phyloP scores from a whole-genome alignment of 2,797 vertebrate species.

The Arnoldichthys spilopterus region DNA sequence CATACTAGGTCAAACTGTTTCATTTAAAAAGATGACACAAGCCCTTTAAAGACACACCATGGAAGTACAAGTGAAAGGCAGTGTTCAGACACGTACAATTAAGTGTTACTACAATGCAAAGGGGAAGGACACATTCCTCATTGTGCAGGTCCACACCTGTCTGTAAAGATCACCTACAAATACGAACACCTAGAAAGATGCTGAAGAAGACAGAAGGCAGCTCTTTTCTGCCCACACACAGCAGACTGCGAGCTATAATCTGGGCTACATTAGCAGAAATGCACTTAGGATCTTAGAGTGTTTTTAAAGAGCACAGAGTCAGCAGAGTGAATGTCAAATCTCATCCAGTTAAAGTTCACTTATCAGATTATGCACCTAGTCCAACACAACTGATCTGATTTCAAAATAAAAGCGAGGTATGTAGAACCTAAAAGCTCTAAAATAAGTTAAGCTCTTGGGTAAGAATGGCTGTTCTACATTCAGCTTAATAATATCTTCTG shows the following conservation, averaged over 20 bases:
- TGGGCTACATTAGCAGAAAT: conserved; percentile 6
- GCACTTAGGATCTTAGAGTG: not conserved
- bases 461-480: not conserved
- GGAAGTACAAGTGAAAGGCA: conserved; percentile 13
- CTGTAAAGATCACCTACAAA: conserved; percentile 29
- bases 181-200: not conserved
- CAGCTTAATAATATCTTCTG: conserved; percentile 15
- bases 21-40: too few species aligned
- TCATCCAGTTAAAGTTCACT: not conserved
- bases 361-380: not conserved
- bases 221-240: conserved; percentile 18
- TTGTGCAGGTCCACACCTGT: conserved; percentile 51
- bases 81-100: conserved; percentile 52
- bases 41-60: not conserved
- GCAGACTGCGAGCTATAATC: conserved; percentile 3
- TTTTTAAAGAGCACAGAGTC: not conserved
- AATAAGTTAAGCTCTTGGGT: conserved; percentile 4
- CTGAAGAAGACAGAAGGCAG: conserved; percentile 6
- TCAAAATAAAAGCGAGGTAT: too few species aligned
- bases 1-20: too few species aligned
- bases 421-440: not conserved
- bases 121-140: conserved; percentile 50
- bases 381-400: too few species aligned
- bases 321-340: not conserved
- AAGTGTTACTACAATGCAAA: conserved; percentile 24